Percentiles rank a stretch among this genome's conserved stretches.
These are phyloP conservation scores for Macrotrachela quadricornifera DNA, from an alignment of 1,140 invertebrate genomes.

Conservation along the genomic window DNA sequence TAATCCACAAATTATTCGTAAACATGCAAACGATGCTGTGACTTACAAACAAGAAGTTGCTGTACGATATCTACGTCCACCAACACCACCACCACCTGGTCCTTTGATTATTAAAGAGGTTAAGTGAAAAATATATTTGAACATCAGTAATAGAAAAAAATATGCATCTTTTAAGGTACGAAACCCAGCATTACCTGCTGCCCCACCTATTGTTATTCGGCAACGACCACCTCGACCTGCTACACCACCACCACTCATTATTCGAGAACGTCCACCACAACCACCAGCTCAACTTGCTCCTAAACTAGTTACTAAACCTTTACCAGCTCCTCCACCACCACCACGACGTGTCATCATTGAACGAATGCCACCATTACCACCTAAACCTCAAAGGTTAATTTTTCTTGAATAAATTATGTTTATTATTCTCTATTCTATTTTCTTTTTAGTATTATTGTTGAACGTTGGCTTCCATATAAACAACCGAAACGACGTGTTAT, in stretches of 20 bases:
- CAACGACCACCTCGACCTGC: not conserved
- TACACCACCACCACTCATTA: conserved; percentile 3
- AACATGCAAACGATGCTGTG: not conserved
- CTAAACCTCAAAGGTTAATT: conserved; percentile 1
- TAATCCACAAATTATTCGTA: not conserved
- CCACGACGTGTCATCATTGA: conserved; percentile 9
- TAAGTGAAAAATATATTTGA: not conserved
- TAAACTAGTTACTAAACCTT: not conserved
- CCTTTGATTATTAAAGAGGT: conserved; percentile 5
- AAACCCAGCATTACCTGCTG: not conserved
- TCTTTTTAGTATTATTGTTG: not conserved
- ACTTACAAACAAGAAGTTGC: conserved; percentile 6
- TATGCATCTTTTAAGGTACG: too few relatives aligned
- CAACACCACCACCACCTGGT: conserved; percentile 6
- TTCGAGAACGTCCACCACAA: conserved; percentile 6
- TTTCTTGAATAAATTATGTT: too few relatives aligned
- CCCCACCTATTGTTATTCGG: conserved; percentile 7
- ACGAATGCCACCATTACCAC: conserved; percentile 2
- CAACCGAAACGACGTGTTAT: conserved; percentile 4
- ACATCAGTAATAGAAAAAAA: not conserved
- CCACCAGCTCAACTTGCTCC: conserved; percentile 3
- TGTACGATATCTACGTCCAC: conserved; percentile 4
- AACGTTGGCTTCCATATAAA: conserved; percentile 9
- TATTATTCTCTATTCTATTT: too few relatives aligned
- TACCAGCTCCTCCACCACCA: conserved; percentile 2